These are phyloP conservation scores for Helarctos malayanus DNA, from an alignment of 2,797 vertebrate genomes.

Conservation along the genomic window DNA sequence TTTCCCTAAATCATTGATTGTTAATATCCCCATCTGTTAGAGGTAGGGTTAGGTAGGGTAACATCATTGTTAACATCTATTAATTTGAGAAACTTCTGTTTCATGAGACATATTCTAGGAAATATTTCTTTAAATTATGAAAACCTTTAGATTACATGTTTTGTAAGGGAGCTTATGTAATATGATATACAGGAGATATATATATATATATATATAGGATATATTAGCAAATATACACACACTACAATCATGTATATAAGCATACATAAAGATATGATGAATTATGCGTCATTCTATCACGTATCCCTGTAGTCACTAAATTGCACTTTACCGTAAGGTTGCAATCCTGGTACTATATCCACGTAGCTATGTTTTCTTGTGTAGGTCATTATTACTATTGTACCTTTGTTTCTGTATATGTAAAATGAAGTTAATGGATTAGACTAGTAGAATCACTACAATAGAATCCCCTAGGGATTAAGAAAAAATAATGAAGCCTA, in stretches of 20 bases:
- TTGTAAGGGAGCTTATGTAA: background rate
- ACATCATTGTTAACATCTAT: background rate
- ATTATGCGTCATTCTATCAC: background rate
- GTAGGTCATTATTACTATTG: background rate
- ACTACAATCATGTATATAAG: background rate
- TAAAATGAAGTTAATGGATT: background rate
- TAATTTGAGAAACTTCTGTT: background rate
- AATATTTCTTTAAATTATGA: background rate
- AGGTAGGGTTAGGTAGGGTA: background rate
- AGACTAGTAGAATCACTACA: background rate
- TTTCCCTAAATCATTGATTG: background rate
- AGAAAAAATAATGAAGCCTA: background rate
- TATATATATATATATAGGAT: background rate
- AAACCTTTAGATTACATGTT: background rate
- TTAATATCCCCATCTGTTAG: background rate
- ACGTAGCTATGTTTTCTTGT: background rate
- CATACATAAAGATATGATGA: background rate
- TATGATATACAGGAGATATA: background rate
- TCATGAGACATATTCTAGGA: background rate
- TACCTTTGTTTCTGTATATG: background rate
- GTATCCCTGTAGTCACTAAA: background rate
- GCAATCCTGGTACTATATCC: background rate
- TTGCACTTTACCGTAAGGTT: background rate
- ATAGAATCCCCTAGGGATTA: background rate
- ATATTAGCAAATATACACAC: background rate